A percentile compares a stretch with the other conserved stretches of the same genome.
phyloP scores from a whole-genome alignment of 2,888 invertebrate species.

The Yponomeuta cagnagella region DNA sequence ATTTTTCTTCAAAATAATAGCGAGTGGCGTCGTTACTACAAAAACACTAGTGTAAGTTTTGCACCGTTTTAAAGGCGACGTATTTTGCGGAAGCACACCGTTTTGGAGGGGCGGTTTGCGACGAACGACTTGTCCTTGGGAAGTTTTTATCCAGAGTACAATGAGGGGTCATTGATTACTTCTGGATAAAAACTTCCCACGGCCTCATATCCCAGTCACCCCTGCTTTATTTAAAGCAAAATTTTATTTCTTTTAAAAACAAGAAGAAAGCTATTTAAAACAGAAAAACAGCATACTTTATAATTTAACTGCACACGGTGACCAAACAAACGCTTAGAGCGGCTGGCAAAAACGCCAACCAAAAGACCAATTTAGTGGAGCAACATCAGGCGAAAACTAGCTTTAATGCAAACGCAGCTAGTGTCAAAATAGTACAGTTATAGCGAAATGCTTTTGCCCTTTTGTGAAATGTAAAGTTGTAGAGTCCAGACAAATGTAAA shows the following conservation, averaged over 20 bases:
- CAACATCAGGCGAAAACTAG: not conserved
- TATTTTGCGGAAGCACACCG: too few relatives aligned
- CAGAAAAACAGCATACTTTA: not conserved
- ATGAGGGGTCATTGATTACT: too few relatives aligned
- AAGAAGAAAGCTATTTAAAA: not conserved
- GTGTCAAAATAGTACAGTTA: not conserved
- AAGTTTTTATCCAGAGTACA: too few relatives aligned
- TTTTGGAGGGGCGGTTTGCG: too few relatives aligned
- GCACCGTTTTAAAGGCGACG: too few relatives aligned
- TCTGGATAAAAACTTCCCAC: too few relatives aligned
- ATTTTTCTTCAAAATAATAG: too few relatives aligned
- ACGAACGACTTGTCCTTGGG: too few relatives aligned
- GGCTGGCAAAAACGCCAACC: not conserved
- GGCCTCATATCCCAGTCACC: too few relatives aligned
- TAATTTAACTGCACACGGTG: constrained; percentile 8
- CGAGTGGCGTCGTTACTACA: too few relatives aligned
- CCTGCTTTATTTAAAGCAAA: not conserved
- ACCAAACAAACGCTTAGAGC: constrained; percentile 8
- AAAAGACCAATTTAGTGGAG: not conserved
- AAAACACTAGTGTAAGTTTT: too few relatives aligned
- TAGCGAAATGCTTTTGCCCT: not conserved
- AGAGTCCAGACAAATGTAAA: constrained; percentile 16
- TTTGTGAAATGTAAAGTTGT: not conserved
- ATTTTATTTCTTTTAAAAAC: not conserved
- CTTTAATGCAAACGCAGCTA: not conserved